Evolutionary conservation across 1,140 invertebrate species (phyloP).

Genomic region (Goniozus legneri): DNA sequence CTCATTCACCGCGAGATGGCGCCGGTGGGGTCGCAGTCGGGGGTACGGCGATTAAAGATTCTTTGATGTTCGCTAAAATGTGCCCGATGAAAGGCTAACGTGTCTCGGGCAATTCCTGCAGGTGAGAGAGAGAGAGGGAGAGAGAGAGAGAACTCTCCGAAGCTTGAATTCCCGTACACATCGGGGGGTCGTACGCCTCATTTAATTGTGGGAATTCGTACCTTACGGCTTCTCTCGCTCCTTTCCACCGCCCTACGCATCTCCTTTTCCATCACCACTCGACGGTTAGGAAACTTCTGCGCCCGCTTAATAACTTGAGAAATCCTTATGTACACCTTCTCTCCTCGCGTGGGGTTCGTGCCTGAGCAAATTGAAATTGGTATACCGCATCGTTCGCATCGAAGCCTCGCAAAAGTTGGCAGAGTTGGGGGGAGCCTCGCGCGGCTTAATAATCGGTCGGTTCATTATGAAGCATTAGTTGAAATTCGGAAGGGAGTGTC

Average conservation of each 20-base stretch:
- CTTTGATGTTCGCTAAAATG: constrained; percentile 50
- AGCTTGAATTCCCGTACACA: constrained; percentile 28
- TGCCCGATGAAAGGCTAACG: constrained; percentile 44
- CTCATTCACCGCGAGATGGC: constrained; percentile 39
- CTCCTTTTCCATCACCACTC: constrained; percentile 6
- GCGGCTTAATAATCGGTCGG: background rate
- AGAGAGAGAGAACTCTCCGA: background rate
- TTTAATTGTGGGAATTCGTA: constrained; percentile 49
- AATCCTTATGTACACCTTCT: constrained; percentile 24
- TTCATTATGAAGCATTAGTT: no score
- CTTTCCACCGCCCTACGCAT: no score
- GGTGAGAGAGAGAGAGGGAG: constrained; percentile 35
- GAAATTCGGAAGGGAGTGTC: no score
- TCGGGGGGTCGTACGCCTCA: constrained; percentile 40
- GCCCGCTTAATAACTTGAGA: constrained; percentile 31
- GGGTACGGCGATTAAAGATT: constrained; percentile 41
- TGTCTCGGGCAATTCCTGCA: constrained; percentile 44
- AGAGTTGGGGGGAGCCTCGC: background rate
- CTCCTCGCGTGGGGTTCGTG: background rate
- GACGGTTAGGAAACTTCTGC: constrained; percentile 28
- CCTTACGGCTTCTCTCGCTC: no score
- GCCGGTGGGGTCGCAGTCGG: constrained; percentile 27
- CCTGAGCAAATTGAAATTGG: constrained; percentile 26
- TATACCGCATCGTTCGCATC: constrained; percentile 4
- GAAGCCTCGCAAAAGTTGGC: background rate